Conservation (phyloP, 2,797 vertebrate genomes). For the Anomalospiza imberbis region DNA sequence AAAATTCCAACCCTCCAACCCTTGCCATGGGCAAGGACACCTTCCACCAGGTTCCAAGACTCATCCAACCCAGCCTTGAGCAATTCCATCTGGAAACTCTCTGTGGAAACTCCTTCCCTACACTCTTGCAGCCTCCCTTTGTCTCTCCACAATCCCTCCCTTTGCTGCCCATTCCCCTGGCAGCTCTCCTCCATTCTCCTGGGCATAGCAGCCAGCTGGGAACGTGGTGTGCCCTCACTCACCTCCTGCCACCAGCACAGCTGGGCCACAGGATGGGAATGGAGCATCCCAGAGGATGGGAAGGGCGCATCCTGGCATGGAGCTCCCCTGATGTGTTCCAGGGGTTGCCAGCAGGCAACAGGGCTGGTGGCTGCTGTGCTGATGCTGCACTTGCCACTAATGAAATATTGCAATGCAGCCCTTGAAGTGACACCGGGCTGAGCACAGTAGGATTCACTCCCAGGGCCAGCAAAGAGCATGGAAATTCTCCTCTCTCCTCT, state of each 20-base stretch:
- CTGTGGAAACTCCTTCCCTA: background rate
- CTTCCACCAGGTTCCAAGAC: background rate
- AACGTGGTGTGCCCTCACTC: background rate
- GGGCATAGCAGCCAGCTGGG: fast-evolving
- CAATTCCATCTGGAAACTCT: background rate
- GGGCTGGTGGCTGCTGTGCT: background rate
- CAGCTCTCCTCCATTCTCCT: background rate
- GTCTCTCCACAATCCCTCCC: no score
- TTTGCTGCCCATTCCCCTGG: background rate
- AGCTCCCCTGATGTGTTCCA: fast-evolving
- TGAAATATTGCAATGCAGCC: background rate
- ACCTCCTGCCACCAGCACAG: background rate
- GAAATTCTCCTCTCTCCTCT: background rate
- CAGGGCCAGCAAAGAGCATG: background rate
- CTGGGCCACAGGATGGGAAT: fast-evolving
- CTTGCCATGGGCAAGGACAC: background rate
- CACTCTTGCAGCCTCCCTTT: background rate
- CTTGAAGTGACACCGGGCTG: fast-evolving
- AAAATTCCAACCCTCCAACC: background rate
- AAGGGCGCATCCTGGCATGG: background rate
- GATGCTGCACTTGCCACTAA: background rate
- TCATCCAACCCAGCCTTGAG: background rate
- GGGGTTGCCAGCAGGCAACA: background rate
- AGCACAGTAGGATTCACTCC: background rate
- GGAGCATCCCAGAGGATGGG: fast-evolving